Base-by-base conservation (phyloP, 2,113 vertebrate genomes). In the cat (Felis catus) region DNA sequence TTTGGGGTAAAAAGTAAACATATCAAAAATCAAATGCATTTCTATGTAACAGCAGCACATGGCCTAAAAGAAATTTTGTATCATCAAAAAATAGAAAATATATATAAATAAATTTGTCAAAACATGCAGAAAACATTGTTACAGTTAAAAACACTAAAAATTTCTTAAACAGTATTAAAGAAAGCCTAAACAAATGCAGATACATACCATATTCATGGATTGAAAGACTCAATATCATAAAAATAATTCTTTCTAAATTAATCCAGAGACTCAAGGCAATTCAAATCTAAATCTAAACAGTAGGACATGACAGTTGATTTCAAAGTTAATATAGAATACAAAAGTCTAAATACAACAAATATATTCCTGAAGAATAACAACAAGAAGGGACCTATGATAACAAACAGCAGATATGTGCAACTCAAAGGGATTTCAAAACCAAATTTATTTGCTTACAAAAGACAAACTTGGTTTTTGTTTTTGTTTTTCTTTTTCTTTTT, bases 101-200 rank as follows among this genome's bases (percentile, higher is more conserved):
- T 10, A 36, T 88, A 18, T 36, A 23, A 89, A 79, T 73, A 94
- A 84, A 33, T 68, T 9, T 51, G 14, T 73, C 27, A 89, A 97
- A 91, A 79, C 27, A 71, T 29, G 8, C 6, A 79, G 53, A 88
- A 55, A 89, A 94, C 83, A 10, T 27, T 27, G 18, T 68, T 45
- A 82, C 7, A 92, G 79, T 21, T 89, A 83, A 66, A 96, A 92
- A 31, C n/a, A 79, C n/a, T 70, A 48, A 89, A 94, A 78, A 70
- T 45, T 1, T 53, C 41, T 48, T 63, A 63, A 92, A 70, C 0
- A 25, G 8, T 51, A 45, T 70, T 66, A 66, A 78, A 85, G 48
- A 92, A 87, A 9, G 6, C 39, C 39, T 70, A 51, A 58, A 45
- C 45, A 95, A 92, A 33, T 95, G 29, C 4, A 65, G 23, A 23